Conservation (phyloP, 1,140 invertebrate species). For the Atta colombica region DNA sequence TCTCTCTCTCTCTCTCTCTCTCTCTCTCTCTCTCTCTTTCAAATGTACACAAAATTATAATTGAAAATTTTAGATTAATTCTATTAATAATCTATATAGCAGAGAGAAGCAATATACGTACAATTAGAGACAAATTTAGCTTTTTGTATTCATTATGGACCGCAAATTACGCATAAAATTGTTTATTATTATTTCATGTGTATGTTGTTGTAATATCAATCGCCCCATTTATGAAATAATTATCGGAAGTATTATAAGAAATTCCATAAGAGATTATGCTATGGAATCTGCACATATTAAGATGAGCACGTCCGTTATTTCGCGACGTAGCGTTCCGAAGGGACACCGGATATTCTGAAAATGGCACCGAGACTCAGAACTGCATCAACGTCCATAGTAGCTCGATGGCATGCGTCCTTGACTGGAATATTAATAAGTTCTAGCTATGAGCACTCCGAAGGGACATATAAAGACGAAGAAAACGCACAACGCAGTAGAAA, state of each 20-base stretch:
- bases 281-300: slow-evolving; percentile 33
- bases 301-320: slow-evolving; percentile 73
- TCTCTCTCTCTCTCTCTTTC: too few relatives aligned
- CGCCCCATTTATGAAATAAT: not conserved
- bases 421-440: slow-evolving; percentile 75
- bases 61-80: slow-evolving; percentile 41
- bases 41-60: not conserved
- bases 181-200: not conserved
- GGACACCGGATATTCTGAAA: slow-evolving; percentile 76
- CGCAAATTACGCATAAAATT: not conserved
- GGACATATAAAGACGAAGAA: slow-evolving; percentile 68
- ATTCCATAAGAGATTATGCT: slow-evolving; percentile 53
- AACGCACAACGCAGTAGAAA: slow-evolving; percentile 55
- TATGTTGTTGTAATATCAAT: not conserved
- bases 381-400: slow-evolving; percentile 58
- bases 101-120: not conserved
- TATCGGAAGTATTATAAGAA: slow-evolving; percentile 25
- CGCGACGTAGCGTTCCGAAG: slow-evolving; percentile 71
- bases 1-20: too few relatives aligned
- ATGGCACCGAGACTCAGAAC: slow-evolving; percentile 69
- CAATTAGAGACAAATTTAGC: not conserved
- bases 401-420: slow-evolving; percentile 73
- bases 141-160: not conserved
- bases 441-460: slow-evolving; percentile 58
- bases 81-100: not conserved